A percentile compares a stretch with the other conserved stretches of the same genome.
Evolutionary conservation across 2,797 vertebrate species (phyloP).

Genomic region (Mionectes olivaceus): DNA sequence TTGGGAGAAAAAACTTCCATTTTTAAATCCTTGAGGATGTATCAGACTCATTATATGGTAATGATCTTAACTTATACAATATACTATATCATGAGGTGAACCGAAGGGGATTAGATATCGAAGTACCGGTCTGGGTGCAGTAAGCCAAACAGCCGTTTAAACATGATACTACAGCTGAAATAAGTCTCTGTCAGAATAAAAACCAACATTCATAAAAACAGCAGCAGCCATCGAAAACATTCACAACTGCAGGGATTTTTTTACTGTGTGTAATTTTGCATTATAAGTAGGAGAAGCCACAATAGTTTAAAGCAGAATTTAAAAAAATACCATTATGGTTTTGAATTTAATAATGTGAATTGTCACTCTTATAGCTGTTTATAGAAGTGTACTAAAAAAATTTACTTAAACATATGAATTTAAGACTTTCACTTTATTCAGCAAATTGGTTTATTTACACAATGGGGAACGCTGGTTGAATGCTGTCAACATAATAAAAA

Average conservation of each 20-base stretch:
- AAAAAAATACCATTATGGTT: conserved; percentile 39
- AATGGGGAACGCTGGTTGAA: conserved; percentile 82
- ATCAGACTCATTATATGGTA: conserved; percentile 18
- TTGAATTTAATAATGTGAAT: conserved; percentile 66
- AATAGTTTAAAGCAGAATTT: conserved; percentile 54
- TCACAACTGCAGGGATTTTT: conserved; percentile 63
- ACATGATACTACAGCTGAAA: conserved; percentile 63
- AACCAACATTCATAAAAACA: conserved; percentile 71
- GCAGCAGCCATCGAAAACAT: conserved; percentile 69
- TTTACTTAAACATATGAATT: conserved; percentile 87
- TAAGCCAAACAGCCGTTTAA: conserved; percentile 58
- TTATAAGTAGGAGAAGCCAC: conserved; percentile 66
- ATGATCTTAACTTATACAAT: conserved; percentile 37
- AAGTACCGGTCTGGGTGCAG: conserved; percentile 46
- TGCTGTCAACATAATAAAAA: conserved; percentile 81
- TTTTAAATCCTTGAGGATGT: conserved; percentile 50
- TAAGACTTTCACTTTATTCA: conserved; percentile 93
- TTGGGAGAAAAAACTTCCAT: not conserved
- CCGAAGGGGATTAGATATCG: conserved; percentile 4
- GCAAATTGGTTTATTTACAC: conserved; percentile 91
- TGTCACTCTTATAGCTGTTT: conserved; percentile 69
- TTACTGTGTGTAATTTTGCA: conserved; percentile 60
- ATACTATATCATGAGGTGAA: conserved; percentile 36
- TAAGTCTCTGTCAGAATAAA: conserved; percentile 66
- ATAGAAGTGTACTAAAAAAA: conserved; percentile 79